Evolutionary conservation across 2,888 invertebrate genomes (phyloP).

Genomic region (Protonemura montana): DNA sequence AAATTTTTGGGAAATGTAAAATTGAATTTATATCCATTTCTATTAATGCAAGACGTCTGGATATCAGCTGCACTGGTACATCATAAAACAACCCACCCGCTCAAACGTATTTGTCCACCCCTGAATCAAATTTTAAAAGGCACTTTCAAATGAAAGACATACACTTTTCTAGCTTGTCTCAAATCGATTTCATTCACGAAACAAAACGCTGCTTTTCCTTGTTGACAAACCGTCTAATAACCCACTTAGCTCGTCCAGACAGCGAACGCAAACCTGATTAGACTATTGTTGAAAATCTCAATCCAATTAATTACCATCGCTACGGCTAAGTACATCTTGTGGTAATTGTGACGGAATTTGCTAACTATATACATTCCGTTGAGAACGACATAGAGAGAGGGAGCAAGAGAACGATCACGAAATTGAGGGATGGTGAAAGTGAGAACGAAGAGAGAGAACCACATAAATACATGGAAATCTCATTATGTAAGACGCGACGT

Average conservation of each 20-base stretch:
- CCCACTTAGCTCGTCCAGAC: background rate
- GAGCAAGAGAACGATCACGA: background rate
- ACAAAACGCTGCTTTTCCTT: background rate
- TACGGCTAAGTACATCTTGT: slow-evolving; percentile 45
- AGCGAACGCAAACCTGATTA: slow-evolving; percentile 45
- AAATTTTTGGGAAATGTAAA: no score
- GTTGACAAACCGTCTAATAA: background rate
- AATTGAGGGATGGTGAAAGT: background rate
- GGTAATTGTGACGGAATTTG: slow-evolving; percentile 48
- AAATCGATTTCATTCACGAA: slow-evolving; percentile 37
- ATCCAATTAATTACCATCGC: slow-evolving; percentile 48
- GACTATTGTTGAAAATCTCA: slow-evolving; percentile 49
- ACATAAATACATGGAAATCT: slow-evolving; percentile 42
- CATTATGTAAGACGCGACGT: slow-evolving; percentile 31
- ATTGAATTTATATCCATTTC: no score
- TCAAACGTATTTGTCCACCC: no score
- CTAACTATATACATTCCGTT: slow-evolving; percentile 36
- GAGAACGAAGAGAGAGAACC: slow-evolving; percentile 32
- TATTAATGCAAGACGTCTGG: no score
- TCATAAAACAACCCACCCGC: no score
- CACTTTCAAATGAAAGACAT: background rate
- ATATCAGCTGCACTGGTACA: no score
- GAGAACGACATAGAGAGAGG: slow-evolving; percentile 25
- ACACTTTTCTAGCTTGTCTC: background rate
- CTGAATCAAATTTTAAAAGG: no score